phyloP scores from a whole-genome alignment of 2,113 vertebrate species.

The Phalacrocorax pelagicus region DNA sequence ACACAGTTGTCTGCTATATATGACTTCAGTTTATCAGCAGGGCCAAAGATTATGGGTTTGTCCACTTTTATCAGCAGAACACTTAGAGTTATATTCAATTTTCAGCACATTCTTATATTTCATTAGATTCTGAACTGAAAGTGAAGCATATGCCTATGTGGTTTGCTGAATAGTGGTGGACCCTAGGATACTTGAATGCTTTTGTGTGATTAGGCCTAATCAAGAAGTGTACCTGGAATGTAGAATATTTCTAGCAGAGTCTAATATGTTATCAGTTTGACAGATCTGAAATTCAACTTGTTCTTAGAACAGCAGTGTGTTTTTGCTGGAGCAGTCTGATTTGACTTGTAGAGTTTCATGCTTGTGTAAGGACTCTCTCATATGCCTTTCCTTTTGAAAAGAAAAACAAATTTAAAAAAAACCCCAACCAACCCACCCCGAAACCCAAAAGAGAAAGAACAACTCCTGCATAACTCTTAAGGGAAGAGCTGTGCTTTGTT shows the following conservation, averaged over 20 bases:
- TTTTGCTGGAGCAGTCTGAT: not conserved
- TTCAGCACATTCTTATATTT: not conserved
- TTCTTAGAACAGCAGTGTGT: not conserved
- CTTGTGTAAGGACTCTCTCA: not conserved
- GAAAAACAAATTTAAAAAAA: not conserved
- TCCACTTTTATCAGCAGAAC: not conserved
- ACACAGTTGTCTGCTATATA: not conserved
- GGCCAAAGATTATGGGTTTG: not conserved
- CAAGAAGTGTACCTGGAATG: not conserved
- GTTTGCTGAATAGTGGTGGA: not conserved
- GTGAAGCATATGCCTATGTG: not conserved
- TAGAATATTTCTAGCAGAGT: not conserved
- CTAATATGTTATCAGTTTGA: not conserved
- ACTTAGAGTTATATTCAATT: not conserved
- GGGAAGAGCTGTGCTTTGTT: conserved; percentile 5
- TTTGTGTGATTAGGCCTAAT: not conserved
- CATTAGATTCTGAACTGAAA: not conserved
- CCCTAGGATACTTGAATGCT: not conserved
- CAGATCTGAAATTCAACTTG: not conserved
- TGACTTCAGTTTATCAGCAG: not conserved
- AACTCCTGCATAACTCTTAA: not conserved
- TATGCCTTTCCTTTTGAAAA: not conserved
- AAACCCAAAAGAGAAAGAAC: not conserved
- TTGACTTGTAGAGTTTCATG: not conserved
- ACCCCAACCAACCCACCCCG: accelerated